phyloP scores from a whole-genome alignment of 2,113 vertebrate species.

The Tricholaema leucomelas region DNA sequence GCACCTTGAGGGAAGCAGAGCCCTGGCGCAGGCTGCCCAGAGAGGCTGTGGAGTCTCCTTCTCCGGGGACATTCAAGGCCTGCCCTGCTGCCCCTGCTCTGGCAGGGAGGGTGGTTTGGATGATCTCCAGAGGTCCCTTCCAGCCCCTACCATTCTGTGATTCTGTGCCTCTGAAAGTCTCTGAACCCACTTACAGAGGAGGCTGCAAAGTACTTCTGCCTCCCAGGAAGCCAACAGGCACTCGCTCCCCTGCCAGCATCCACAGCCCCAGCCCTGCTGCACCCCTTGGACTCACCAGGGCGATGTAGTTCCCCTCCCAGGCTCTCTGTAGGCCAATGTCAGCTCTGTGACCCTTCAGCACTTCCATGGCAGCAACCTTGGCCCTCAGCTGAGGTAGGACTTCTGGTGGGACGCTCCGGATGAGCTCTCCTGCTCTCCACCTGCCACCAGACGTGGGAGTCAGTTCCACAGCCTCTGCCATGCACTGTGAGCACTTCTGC shows the following conservation, averaged over 20 bases:
- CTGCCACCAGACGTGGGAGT: conserved; percentile 58
- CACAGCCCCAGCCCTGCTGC: not conserved
- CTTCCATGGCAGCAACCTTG: conserved; percentile 91
- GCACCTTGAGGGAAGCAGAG: too few species aligned
- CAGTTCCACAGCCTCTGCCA: not conserved
- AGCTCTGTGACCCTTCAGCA: conserved; percentile 89
- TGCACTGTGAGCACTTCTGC: fast-evolving
- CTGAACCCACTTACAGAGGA: not conserved
- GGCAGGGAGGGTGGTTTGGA: too few species aligned
- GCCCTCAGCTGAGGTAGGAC: conserved; percentile 88
- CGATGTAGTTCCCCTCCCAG: conserved; percentile 96
- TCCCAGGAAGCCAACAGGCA: not conserved
- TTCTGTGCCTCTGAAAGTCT: not conserved
- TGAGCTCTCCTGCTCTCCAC: conserved; percentile 92
- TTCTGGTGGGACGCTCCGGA: conserved; percentile 88
- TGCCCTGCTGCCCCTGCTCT: too few species aligned
- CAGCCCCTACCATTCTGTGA: too few species aligned
- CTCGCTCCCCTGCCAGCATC: not conserved
- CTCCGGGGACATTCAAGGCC: too few species aligned
- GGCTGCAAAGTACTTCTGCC: not conserved
- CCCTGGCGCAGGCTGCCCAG: too few species aligned
- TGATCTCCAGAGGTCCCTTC: too few species aligned
- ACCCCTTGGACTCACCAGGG: conserved; percentile 66
- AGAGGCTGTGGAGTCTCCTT: too few species aligned
- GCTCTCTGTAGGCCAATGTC: conserved; percentile 90